Evolutionary conservation across 2,113 vertebrate species (phyloP).

Genomic region (Tonatia bakeri): DNA sequence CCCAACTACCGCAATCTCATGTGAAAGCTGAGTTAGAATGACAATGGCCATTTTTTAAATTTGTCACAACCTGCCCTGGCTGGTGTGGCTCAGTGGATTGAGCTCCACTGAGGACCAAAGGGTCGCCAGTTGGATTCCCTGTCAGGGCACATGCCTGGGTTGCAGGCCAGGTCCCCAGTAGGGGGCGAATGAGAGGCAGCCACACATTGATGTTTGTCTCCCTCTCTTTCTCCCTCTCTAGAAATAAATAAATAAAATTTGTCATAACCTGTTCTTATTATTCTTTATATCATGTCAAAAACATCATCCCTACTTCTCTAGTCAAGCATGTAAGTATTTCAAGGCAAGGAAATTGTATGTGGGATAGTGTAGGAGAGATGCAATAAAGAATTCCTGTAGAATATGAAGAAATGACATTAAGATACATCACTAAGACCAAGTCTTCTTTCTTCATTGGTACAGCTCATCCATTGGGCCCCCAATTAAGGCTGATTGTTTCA

Average conservation of each 20-base stretch:
- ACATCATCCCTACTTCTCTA: neutral
- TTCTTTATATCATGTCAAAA: slow-evolving; percentile 11
- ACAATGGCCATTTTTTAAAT: neutral
- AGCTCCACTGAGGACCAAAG: too few species aligned
- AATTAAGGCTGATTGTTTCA: neutral
- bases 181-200: too few species aligned
- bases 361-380: neutral
- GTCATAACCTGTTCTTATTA: neutral
- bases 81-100: too few species aligned
- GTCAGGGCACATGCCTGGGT: too few species aligned
- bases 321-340: neutral
- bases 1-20: neutral
- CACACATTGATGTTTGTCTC: too few species aligned
- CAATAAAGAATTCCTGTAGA: neutral
- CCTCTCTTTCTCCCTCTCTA: too few species aligned
- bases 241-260: neutral
- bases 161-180: too few species aligned
- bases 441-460: neutral
- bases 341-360: neutral
- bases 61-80: neutral
- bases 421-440: neutral
- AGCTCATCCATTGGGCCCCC: neutral
- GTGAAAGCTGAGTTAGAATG: neutral
- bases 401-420: neutral
- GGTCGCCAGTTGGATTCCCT: too few species aligned